Evolutionary conservation across 2,797 vertebrate species (phyloP).

Genomic region (Cyclura pinguis): DNA sequence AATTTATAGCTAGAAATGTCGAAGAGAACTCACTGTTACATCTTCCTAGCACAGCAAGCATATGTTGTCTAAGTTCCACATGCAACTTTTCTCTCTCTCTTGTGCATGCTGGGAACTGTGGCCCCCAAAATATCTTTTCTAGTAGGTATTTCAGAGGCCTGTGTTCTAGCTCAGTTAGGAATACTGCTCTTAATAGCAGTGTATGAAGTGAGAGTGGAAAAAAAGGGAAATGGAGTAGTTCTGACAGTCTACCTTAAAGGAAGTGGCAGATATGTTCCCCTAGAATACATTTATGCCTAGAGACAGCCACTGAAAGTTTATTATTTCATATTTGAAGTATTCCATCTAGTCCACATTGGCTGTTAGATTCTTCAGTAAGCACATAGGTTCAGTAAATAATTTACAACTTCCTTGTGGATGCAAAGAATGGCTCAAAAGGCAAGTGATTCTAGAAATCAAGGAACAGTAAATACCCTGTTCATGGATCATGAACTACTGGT

Average conservation of each 20-base stretch:
- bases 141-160: too few species aligned
- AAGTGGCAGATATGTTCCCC: slow-evolving; percentile 32
- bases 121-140: too few species aligned
- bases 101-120: too few species aligned
- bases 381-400: slow-evolving; percentile 57
- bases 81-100: not conserved
- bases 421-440: slow-evolving; percentile 53
- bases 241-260: not conserved
- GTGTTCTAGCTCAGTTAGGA: not conserved
- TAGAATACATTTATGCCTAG: slow-evolving; percentile 50
- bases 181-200: not conserved
- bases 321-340: slow-evolving; percentile 44
- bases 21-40: slow-evolving; percentile 6
- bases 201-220: not conserved
- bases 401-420: slow-evolving; percentile 49
- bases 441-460: not conserved
- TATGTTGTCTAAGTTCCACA: not conserved
- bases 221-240: not conserved
- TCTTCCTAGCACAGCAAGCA: slow-evolving; percentile 1
- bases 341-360: too few species aligned
- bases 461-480: not conserved
- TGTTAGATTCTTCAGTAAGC: slow-evolving; percentile 51
- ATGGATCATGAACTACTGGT: not conserved
- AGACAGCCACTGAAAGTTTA: slow-evolving; percentile 10
- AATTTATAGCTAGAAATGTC: slow-evolving; percentile 4